Percentiles rank a stretch among this genome's conserved stretches.
phyloP scores from a whole-genome alignment of 2,797 vertebrate genomes.

The Gymnopithys bicolor region DNA sequence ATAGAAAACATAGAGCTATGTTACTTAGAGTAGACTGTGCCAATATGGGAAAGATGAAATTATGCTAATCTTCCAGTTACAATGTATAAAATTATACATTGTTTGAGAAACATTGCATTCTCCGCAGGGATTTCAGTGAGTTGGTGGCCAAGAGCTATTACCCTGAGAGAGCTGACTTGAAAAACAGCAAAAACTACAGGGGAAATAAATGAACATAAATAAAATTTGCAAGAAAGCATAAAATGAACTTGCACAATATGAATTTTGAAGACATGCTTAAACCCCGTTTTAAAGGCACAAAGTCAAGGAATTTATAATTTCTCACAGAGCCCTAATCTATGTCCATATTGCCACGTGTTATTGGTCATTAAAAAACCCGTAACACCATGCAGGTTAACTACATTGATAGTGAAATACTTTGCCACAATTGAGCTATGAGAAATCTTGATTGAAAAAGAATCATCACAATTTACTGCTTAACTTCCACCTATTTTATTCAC shows the following conservation, averaged over 20 bases:
- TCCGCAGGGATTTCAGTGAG: slow-evolving; percentile 42
- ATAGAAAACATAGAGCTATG: slow-evolving; percentile 40
- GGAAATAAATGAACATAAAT: slow-evolving; percentile 35
- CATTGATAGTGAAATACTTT: background rate
- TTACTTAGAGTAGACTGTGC: slow-evolving; percentile 27
- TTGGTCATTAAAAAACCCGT: background rate
- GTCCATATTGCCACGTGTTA: background rate
- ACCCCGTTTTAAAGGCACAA: background rate
- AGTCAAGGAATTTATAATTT: background rate
- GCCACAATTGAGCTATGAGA: background rate
- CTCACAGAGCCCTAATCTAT: background rate
- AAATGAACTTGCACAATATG: background rate
- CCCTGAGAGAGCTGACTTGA: slow-evolving; percentile 42
- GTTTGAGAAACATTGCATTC: slow-evolving; percentile 49
- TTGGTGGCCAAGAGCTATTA: slow-evolving; percentile 30
- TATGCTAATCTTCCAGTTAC: slow-evolving; percentile 68
- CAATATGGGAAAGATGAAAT: slow-evolving; percentile 49
- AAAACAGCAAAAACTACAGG: slow-evolving; percentile 41
- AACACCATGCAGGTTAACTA: background rate
- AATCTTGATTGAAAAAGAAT: background rate
- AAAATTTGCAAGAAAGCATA: background rate
- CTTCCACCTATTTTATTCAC: background rate
- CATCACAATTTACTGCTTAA: background rate
- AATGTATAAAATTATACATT: slow-evolving; percentile 56
- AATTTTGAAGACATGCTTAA: background rate